A percentile compares a stretch with the other conserved stretches of the same genome.
Conservation (phyloP, 2,888 invertebrate species). For the Megaustenia siamemsis region DNA sequence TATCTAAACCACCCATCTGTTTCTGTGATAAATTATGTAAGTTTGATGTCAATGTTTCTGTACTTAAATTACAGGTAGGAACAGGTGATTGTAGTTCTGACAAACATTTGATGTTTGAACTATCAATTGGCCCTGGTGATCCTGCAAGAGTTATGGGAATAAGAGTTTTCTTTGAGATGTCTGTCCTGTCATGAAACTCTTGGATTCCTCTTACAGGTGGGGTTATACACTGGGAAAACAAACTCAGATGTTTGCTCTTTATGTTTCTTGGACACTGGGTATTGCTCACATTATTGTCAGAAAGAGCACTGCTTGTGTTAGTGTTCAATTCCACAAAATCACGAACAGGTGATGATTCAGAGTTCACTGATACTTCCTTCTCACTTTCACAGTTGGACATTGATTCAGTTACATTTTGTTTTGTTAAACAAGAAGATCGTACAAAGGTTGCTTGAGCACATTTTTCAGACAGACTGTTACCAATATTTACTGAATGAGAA, state of each 20-base stretch:
- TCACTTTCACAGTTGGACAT: not conserved
- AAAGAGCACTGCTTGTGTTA: not conserved
- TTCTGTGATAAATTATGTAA: not conserved
- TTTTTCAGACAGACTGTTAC: conserved; percentile 1
- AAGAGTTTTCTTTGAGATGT: not conserved
- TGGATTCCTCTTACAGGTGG: not conserved
- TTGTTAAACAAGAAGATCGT: not conserved
- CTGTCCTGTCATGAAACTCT: no score
- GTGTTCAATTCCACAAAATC: not conserved
- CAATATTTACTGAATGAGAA: not conserved
- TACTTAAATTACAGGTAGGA: not conserved
- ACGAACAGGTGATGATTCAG: not conserved
- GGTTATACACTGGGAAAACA: no score
- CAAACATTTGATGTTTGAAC: not conserved
- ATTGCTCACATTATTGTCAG: not conserved
- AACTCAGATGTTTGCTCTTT: not conserved
- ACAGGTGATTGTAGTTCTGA: not conserved
- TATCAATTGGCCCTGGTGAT: not conserved
- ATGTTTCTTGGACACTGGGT: not conserved
- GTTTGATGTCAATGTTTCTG: not conserved
- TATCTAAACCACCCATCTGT: not conserved
- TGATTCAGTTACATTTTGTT: not conserved
- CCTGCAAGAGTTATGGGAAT: not conserved
- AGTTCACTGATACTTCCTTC: not conserved
- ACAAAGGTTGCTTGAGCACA: not conserved